Percentiles rank a stretch among this genome's conserved stretches.
phyloP scores from a whole-genome alignment of 2,113 vertebrate genomes.

The Monopterus albus region DNA sequence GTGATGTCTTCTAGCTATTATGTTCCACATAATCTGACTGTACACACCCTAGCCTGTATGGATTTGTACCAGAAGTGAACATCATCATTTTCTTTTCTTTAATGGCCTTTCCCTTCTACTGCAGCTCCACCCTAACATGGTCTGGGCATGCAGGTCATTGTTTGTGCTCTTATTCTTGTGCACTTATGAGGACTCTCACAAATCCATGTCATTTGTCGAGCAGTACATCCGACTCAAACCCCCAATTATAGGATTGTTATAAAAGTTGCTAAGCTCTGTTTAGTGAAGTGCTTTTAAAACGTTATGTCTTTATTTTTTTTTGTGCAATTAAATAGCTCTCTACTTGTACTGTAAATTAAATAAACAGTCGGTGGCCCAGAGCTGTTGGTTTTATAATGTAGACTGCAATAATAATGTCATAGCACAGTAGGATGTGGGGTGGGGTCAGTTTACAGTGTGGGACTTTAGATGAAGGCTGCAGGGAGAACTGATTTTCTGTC shows the following conservation, averaged over 20 bases:
- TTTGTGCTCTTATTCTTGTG: conserved; percentile 12
- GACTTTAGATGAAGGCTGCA: conserved; percentile 29
- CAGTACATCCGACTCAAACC: conserved; percentile 24
- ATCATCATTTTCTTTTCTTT: conserved; percentile 35
- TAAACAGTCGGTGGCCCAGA: conserved; percentile 29
- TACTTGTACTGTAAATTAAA: conserved; percentile 5
- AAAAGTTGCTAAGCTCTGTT: neutral
- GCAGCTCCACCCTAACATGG: conserved; percentile 54
- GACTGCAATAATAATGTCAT: conserved; percentile 10
- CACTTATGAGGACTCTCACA: conserved; percentile 10
- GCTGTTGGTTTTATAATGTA: conserved; percentile 7
- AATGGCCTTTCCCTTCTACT: conserved; percentile 27
- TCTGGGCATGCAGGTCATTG: conserved; percentile 47
- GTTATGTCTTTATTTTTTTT: conserved; percentile 21
- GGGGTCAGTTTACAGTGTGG: conserved; percentile 44
- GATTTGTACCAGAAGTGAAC: conserved; percentile 44
- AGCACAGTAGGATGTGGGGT: conserved; percentile 22
- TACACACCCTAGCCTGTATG: conserved; percentile 53
- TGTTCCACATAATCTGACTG: conserved; percentile 33
- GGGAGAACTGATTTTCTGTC: conserved; percentile 59
- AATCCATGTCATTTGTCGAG: conserved; percentile 51
- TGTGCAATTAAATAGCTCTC: neutral
- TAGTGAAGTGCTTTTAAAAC: conserved; percentile 17
- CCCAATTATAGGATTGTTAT: conserved; percentile 6
- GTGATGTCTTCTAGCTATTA: conserved; percentile 33